Evolutionary conservation across 2,797 vertebrate genomes (phyloP), one percentile per base, ranked within the genome.

Genomic region (Sebastes nivosus): DNA sequence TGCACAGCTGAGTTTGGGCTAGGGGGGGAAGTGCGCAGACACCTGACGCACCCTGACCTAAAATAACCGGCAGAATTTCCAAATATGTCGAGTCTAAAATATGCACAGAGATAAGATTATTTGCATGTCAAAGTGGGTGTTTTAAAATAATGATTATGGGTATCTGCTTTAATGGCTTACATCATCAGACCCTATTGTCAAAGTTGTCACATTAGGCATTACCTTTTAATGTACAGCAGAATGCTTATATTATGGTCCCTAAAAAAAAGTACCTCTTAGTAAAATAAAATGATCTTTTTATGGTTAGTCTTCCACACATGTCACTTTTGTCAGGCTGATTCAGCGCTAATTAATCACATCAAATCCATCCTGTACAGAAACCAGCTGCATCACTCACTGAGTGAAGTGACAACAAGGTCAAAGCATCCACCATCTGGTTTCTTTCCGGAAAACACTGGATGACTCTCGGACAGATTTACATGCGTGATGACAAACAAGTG

Each of bases 341-440:
- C 75, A 52, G 29, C 1, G 77, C 69, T 91, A 85, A 93, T 89
- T 88, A 90, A 88, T 86, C 85, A 73, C 59, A 69, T 24, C 29
- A 63, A 85, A 88, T 75, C 80, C 60, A 11, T 64, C 75, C 68
- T 32, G 75, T 6, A 58, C 38, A 63, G 1, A 6, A 55, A 75
- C 16, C 83, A 72, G 82, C 86, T 78, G 77, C 24, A 79, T 67
- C 72, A 22, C 65, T 82, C 80, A 38, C 29, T 5, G 13, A 75
- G 75, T 55, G 38, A 46, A 65, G 65, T 42, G 79, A 82, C 84
- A 86, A 75, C 20, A 13, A 68, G 85, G 87, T 89, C 87, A 86
- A 63, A 86, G 36, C 67, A 76, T 55, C 66, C 55, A 71, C 88
- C 91, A 89, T 92, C 93, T 93, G 92, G n/a, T 75, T 83, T 70